A percentile compares a stretch with the other conserved stretches of the same genome.
Conservation (phyloP, 2,888 invertebrate genomes). For the Cantharis lateralis region DNA sequence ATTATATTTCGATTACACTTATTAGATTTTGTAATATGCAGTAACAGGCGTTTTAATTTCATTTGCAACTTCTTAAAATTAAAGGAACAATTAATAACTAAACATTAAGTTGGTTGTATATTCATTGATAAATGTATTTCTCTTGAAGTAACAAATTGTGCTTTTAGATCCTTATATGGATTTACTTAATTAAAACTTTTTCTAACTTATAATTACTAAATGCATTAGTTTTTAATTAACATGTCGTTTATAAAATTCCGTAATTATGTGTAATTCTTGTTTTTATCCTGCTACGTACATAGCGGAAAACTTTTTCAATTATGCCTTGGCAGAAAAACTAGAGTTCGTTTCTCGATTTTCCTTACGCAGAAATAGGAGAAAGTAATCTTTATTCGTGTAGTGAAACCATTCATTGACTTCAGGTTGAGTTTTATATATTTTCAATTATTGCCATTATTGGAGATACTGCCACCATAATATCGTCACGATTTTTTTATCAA, state of each 20-base stretch:
- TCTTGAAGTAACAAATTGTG: neutral
- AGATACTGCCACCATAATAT: neutral
- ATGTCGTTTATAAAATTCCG: neutral
- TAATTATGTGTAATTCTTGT: neutral
- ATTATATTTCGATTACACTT: neutral
- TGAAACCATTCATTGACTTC: neutral
- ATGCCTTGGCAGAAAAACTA: neutral
- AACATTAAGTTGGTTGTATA: neutral
- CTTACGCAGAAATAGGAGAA: neutral
- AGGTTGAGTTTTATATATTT: neutral
- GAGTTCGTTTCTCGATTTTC: neutral
- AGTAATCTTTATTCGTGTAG: neutral
- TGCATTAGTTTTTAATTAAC: neutral
- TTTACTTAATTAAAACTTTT: neutral
- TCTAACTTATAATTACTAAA: neutral
- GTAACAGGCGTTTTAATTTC: neutral
- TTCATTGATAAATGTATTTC: neutral
- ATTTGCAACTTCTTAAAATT: neutral
- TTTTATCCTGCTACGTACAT: neutral
- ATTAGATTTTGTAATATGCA: neutral
- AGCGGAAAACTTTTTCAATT: neutral
- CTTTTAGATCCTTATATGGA: neutral
- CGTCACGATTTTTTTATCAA: neutral
- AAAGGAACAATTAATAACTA: neutral
- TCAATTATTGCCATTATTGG: neutral